A percentile compares a stretch with the other conserved stretches of the same genome.
phyloP scores from a whole-genome alignment of 2,797 vertebrate genomes.

The Philypnodon macrostomus region DNA sequence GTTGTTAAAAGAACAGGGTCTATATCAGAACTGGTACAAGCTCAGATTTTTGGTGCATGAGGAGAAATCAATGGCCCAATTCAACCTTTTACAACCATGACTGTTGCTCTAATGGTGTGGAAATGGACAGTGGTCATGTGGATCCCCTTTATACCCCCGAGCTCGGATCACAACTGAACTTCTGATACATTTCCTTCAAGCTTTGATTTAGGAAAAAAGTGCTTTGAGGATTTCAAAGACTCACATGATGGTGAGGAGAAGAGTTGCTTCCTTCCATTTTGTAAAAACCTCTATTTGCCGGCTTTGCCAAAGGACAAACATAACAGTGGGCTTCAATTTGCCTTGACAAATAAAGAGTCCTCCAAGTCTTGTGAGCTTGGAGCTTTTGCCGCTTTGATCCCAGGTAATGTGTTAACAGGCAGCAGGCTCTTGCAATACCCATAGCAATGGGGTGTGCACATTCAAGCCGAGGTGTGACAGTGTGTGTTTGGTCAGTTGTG shows the following conservation, averaged over 20 bases:
- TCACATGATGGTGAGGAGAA: slow-evolving; percentile 59
- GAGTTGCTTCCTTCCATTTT: slow-evolving; percentile 40
- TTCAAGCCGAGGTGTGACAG: slow-evolving; percentile 39
- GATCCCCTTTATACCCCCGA: slow-evolving; percentile 60
- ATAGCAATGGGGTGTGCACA: slow-evolving; percentile 58
- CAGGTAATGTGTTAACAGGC: slow-evolving; percentile 75
- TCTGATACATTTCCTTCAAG: too few species aligned
- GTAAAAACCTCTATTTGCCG: slow-evolving; percentile 36
- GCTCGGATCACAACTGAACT: slow-evolving; percentile 62
- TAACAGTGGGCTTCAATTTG: slow-evolving; percentile 62
- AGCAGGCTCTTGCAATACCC: slow-evolving; percentile 55
- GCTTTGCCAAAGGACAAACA: slow-evolving; percentile 65
- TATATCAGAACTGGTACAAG: slow-evolving; percentile 57
- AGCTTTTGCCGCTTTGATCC: slow-evolving; percentile 67
- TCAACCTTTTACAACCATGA: slow-evolving; percentile 69
- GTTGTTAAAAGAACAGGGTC: slow-evolving; percentile 50
- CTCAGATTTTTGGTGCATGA: slow-evolving; percentile 46
- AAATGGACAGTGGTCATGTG: slow-evolving; percentile 72
- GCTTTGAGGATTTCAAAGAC: slow-evolving; percentile 60
- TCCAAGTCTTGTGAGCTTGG: slow-evolving; percentile 34
- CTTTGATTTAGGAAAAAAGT: too few species aligned
- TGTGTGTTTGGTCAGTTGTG: slow-evolving; percentile 38
- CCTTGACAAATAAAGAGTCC: slow-evolving; percentile 63
- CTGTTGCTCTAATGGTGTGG: slow-evolving; percentile 69
- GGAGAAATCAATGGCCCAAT: slow-evolving; percentile 69